Percentiles rank a stretch among this genome's conserved stretches.
Evolutionary conservation across 2,888 invertebrate species (phyloP).

Genomic region (Diarsia brunnea): DNA sequence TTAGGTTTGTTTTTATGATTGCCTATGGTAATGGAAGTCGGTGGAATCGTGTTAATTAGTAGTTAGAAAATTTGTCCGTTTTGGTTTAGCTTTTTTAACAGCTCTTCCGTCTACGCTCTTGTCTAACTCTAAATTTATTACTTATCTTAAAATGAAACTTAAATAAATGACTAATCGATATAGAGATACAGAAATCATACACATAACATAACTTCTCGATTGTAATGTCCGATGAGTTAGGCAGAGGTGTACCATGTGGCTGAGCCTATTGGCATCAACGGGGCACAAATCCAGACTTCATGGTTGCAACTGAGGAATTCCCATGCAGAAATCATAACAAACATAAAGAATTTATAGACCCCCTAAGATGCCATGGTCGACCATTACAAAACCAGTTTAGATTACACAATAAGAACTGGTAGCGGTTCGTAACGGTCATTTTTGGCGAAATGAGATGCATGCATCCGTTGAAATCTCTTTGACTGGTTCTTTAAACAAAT

Average conservation of each 20-base stretch:
- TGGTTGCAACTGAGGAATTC: too few species aligned
- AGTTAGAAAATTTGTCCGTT: not conserved
- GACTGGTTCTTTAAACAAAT: not conserved
- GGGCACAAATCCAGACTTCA: too few species aligned
- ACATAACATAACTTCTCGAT: too few species aligned
- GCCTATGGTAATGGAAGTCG: not conserved
- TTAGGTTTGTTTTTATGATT: not conserved
- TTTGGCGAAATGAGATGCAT: not conserved
- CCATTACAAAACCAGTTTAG: too few species aligned
- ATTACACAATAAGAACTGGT: too few species aligned
- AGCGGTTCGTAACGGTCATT: not conserved
- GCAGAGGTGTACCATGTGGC: too few species aligned
- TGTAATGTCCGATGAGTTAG: too few species aligned
- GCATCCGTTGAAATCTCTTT: not conserved
- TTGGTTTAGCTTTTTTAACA: not conserved
- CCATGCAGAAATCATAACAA: slow-evolving; percentile 65
- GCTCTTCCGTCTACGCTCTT: not conserved
- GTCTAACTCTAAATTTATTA: too few species aligned
- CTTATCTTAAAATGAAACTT: slow-evolving; percentile 4
- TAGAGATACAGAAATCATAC: slow-evolving; percentile 57
- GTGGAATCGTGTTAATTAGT: not conserved
- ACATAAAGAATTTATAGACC: slow-evolving; percentile 74
- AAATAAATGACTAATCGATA: slow-evolving; percentile 15
- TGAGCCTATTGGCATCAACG: too few species aligned
- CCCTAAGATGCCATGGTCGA: not conserved